These are phyloP conservation scores for Lasiurus cinereus DNA, from an alignment of 2,113 vertebrate genomes.

Conservation along the genomic window DNA sequence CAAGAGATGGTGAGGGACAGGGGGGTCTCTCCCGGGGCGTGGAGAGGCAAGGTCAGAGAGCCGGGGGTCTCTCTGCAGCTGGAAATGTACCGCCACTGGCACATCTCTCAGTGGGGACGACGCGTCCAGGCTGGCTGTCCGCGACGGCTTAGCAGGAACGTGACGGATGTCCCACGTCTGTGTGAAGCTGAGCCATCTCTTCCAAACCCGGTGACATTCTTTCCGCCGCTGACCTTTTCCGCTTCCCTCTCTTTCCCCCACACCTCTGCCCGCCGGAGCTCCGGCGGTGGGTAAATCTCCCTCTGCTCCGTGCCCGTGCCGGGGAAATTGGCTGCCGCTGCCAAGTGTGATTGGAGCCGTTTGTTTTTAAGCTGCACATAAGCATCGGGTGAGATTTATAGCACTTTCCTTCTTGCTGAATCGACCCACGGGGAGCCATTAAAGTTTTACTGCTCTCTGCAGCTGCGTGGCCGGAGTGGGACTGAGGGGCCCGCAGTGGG, in stretches of 20 bases:
- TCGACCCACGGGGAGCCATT: conserved; percentile 91
- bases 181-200: conserved; percentile 13
- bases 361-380: conserved; percentile 92
- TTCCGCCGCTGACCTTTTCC: conserved; percentile 44
- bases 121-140: background rate
- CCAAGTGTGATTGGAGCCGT: conserved; percentile 90
- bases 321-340: conserved; percentile 84
- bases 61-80: background rate
- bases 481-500: conserved; percentile 80
- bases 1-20: background rate
- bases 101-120: background rate
- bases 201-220: conserved; percentile 60
- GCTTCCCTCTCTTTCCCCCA: background rate
- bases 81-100: background rate
- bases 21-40: background rate
- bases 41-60: background rate
- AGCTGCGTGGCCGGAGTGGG: conserved; percentile 88
- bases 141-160: background rate
- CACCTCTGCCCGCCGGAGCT: conserved; percentile 15
- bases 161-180: accelerated
- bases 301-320: conserved; percentile 76
- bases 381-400: conserved; percentile 90
- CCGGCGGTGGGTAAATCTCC: conserved; percentile 84
- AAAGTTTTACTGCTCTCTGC: conserved; percentile 91
- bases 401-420: conserved; percentile 89